Percentiles rank a stretch among this genome's conserved stretches.
Conservation (phyloP, 2,888 invertebrate genomes). For the Stenurella melanura region DNA sequence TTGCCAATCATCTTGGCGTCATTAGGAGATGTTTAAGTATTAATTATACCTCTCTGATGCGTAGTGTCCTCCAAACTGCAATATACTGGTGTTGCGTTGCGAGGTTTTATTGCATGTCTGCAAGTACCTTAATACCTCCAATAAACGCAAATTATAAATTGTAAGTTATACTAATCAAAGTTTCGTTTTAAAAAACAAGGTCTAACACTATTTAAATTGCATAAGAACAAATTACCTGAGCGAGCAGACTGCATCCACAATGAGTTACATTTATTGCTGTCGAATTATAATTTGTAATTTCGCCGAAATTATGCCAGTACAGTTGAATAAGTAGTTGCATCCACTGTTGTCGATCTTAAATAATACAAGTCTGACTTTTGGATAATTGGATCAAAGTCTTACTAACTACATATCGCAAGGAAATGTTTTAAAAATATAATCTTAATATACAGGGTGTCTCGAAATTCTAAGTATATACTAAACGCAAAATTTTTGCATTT, state of each 20-base stretch:
- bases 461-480: too few species aligned
- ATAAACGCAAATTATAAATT: conserved; percentile 8
- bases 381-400: too few species aligned
- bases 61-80: too few species aligned
- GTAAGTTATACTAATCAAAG: conserved; percentile 1
- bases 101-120: too few species aligned
- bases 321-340: conserved; percentile 24
- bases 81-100: too few species aligned
- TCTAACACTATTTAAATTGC: conserved; percentile 37
- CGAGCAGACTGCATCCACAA: conserved; percentile 47
- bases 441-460: too few species aligned
- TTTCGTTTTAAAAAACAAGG: conserved; percentile 27
- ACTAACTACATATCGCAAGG: too few species aligned
- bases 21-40: too few species aligned
- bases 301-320: conserved; percentile 20
- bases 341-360: not conserved
- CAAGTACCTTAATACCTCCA: too few species aligned
- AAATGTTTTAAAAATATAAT: not conserved
- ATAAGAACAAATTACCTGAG: conserved; percentile 28
- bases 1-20: too few species aligned
- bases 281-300: conserved; percentile 54
- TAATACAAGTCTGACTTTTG: not conserved
- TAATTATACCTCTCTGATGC: too few species aligned
- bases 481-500: too few species aligned
- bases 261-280: conserved; percentile 51